Conservation (phyloP, 2,113 vertebrate genomes). For the Heloderma charlesbogerti region DNA sequence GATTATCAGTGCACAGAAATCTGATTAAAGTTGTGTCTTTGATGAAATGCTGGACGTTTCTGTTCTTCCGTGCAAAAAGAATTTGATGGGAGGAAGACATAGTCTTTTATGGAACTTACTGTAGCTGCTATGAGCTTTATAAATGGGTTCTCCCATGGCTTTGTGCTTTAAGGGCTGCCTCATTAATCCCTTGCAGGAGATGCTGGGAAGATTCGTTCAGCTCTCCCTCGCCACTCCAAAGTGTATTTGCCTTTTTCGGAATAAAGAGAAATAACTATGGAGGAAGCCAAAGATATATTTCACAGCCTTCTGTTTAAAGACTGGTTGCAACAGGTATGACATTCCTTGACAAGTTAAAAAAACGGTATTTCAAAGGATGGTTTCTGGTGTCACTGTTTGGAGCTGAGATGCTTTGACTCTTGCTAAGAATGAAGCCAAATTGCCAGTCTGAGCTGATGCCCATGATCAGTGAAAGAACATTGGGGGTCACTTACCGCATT, state of each 20-base stretch:
- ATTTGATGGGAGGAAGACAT: not conserved
- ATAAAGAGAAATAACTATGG: not conserved
- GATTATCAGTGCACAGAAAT: not conserved
- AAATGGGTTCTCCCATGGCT: not conserved
- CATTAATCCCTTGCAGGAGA: slow-evolving; percentile 17
- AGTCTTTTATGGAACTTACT: not conserved
- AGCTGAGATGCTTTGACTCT: not conserved
- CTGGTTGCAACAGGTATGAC: not conserved
- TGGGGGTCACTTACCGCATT: not conserved
- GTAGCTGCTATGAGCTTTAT: not conserved
- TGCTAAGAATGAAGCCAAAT: not conserved
- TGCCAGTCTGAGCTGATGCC: not conserved
- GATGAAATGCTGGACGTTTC: not conserved
- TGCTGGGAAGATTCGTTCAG: slow-evolving; percentile 1
- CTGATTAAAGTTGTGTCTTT: not conserved
- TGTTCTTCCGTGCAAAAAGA: not conserved
- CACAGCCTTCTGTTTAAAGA: slow-evolving; percentile 39
- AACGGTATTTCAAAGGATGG: not conserved
- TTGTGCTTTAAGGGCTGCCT: not conserved
- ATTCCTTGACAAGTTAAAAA: not conserved
- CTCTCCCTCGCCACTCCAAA: not conserved
- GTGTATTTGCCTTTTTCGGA: not conserved
- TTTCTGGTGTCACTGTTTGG: not conserved
- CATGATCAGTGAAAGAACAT: not conserved
- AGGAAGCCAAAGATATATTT: slow-evolving; percentile 16